These are phyloP conservation scores for Galaxea fascicularis DNA, from an alignment of 92 coral and sea anemone genomes.

Conservation along the genomic window DNA sequence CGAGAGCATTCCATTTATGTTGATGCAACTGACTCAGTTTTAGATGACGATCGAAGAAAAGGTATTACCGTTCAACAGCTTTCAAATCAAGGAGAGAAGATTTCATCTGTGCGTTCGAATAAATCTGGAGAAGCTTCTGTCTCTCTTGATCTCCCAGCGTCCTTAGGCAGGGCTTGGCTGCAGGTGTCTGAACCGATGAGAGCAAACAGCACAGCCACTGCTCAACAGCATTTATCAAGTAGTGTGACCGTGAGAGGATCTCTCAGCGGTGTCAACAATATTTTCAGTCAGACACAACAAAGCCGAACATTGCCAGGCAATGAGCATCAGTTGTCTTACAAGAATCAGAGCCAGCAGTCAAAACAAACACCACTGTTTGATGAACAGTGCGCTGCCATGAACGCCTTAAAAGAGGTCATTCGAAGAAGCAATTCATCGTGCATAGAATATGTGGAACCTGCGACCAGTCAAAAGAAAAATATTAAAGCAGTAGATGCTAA, in stretches of 20 bases:
- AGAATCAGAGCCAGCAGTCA: not conserved
- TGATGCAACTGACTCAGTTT: slow-evolving; percentile 36
- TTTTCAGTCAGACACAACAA: not conserved
- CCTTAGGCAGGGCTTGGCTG: not conserved
- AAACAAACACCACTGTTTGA: slow-evolving; percentile 4
- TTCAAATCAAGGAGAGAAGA: not conserved
- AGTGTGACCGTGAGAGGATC: not conserved
- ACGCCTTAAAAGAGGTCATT: not conserved
- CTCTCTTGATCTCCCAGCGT: slow-evolving; percentile 2
- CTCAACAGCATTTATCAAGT: not conserved
- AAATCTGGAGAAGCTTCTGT: not conserved
- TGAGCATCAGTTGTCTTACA: not conserved
- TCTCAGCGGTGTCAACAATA: not conserved
- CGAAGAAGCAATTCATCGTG: not conserved
- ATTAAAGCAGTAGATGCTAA: not conserved
- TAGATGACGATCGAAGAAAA: not conserved
- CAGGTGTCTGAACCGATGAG: not conserved
- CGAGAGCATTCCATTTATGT: slow-evolving; percentile 22
- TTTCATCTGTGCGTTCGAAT: not conserved
- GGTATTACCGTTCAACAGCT: not conserved
- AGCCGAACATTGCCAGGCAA: not conserved
- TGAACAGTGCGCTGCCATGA: slow-evolving; percentile 17
- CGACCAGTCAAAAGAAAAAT: slow-evolving; percentile 4
- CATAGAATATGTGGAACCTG: not conserved
- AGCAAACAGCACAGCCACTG: not conserved